Evolutionary conservation across 1,140 invertebrate species (phyloP), one percentile per base, ranked within the genome.

Genomic region (Euwallacea fornicatus): DNA sequence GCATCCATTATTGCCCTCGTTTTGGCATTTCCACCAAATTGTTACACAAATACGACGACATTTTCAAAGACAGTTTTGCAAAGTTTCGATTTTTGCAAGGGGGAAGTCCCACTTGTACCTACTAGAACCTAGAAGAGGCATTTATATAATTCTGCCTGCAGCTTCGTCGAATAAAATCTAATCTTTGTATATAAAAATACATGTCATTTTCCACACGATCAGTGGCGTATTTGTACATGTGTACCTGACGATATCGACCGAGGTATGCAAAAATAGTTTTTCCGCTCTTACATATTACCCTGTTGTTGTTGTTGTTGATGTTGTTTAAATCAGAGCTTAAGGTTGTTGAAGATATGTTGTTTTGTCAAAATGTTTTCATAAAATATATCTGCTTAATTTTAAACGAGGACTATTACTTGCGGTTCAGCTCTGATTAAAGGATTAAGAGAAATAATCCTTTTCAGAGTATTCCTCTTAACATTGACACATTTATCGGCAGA

Each of bases 221-320:
- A 43, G 21, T 61, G 59, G 42, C 59, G 7, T 50, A 50, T 61
- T 61, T 61, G 59, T 61, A 61, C 59, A 61, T 8, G 9, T 61
- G 21, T 11, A 41, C 42, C 9, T 50, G 4, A 16, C 21, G 7
- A 58, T 58, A 58, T 33, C 55, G 21, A 10, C 9, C 16, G n/a
- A 58, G 55, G 55, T 33, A 58, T 58, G 55, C 11, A 56, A n/a
- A 13, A 10, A 58, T 15, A n/a, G 21, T 61, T 61, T 6, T 42
- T 65, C 62, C 46, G 44, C 44, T 54, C 62, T 41, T 65, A 65
- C 9, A 53, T 65, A 65, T 33, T 65, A 65, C 63, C 63, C 63
- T 65, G 63, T 65, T 54, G 33, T 65, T 65, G 33, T 65, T 65
- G 21, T 33, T 33, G 21, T 33, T 33, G 21, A 33, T 33, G 21